A percentile compares a stretch with the other conserved stretches of the same genome.
Evolutionary conservation across 2,113 vertebrate genomes (phyloP).

Genomic region (Dipodomys merriami): DNA sequence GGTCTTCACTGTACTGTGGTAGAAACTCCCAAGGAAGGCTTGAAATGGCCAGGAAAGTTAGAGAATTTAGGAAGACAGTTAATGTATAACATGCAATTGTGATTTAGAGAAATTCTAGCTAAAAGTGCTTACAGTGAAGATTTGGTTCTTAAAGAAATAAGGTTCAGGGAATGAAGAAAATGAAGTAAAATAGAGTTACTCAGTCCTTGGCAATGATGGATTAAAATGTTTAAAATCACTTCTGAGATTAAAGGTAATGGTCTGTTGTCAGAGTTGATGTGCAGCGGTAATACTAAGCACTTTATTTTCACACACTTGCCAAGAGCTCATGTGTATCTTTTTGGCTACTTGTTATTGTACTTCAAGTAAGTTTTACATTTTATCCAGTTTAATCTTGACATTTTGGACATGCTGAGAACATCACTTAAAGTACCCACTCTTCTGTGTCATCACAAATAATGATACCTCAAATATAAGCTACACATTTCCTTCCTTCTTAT

Average conservation of each 20-base stretch:
- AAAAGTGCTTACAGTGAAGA: constrained; percentile 15
- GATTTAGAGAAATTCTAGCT: background rate
- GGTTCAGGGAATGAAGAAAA: background rate
- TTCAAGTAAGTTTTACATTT: background rate
- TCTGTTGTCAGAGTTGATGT: background rate
- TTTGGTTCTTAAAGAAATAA: constrained; percentile 10
- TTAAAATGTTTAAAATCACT: constrained; percentile 7
- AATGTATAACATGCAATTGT: background rate
- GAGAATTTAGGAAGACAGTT: background rate
- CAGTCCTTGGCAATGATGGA: background rate
- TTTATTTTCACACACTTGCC: background rate
- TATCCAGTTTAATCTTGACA: constrained; percentile 6
- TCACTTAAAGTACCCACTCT: background rate
- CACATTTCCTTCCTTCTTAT: background rate
- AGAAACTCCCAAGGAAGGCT: background rate
- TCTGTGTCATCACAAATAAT: background rate
- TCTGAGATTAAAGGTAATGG: background rate
- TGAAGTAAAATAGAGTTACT: background rate
- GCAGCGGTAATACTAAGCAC: background rate
- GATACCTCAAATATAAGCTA: background rate
- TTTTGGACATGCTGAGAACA: background rate
- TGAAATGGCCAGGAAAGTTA: background rate
- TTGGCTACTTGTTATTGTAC: background rate
- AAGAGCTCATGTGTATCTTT: background rate
- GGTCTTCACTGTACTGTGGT: background rate